Conservation (phyloP, 2,888 invertebrate genomes). For the Ophion ellenae region DNA sequence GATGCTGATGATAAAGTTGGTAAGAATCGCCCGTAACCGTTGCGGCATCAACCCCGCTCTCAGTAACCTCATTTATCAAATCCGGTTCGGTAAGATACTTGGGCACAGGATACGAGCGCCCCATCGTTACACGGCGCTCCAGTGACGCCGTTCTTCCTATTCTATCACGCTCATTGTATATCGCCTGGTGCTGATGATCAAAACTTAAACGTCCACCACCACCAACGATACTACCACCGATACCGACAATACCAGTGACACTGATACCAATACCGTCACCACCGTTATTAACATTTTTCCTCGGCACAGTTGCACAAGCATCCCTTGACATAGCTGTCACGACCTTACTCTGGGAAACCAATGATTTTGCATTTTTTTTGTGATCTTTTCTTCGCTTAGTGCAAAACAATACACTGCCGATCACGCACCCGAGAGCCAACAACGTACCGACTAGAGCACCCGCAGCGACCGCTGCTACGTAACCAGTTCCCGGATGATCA, state of each 20-base stretch:
- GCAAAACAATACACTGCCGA: constrained; percentile 79
- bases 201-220: constrained; percentile 75
- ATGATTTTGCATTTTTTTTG: constrained; percentile 77
- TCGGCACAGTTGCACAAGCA: constrained; percentile 79
- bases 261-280: constrained; percentile 53
- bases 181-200: constrained; percentile 84
- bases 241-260: constrained; percentile 43
- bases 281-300: constrained; percentile 71
- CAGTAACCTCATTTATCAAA: constrained; percentile 83
- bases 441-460: constrained; percentile 80
- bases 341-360: constrained; percentile 74
- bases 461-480: constrained; percentile 78
- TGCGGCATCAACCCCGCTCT: constrained; percentile 72
- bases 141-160: constrained; percentile 72
- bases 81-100: constrained; percentile 84
- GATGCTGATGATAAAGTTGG: constrained; percentile 74
- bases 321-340: constrained; percentile 83
- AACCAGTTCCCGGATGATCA: constrained; percentile 77
- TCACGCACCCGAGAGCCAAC: constrained; percentile 77
- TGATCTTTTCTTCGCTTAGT: constrained; percentile 77
- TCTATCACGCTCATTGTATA: constrained; percentile 76
- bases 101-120: constrained; percentile 73
- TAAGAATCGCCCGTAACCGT: constrained; percentile 60
- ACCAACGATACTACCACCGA: constrained; percentile 67
- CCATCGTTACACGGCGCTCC: constrained; percentile 71